Conservation (phyloP, 2,888 invertebrate genomes). For the Heliconius aoede region DNA sequence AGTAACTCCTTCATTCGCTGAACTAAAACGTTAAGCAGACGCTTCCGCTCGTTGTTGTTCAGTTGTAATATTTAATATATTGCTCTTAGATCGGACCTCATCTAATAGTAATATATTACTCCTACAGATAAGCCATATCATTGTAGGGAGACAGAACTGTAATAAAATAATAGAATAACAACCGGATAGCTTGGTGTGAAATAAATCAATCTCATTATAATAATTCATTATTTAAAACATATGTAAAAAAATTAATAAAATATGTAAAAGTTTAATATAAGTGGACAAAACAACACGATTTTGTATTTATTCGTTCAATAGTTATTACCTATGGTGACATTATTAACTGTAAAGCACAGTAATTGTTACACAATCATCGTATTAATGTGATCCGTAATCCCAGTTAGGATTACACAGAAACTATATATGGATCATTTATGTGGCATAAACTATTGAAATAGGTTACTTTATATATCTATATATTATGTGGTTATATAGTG, state of each 20-base stretch:
- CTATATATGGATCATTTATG: slow-evolving; percentile 16
- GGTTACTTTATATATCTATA: slow-evolving; percentile 6
- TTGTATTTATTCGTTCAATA: neutral
- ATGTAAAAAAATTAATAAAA: no score
- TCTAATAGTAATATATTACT: neutral
- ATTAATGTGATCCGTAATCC: slow-evolving; percentile 21
- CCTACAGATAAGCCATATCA: neutral
- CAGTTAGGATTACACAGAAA: slow-evolving; percentile 22
- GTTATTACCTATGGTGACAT: neutral
- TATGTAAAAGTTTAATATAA: no score
- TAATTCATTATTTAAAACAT: no score
- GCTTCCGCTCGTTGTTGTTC: neutral
- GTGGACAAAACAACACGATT: neutral
- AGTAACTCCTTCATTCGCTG: slow-evolving; percentile 1
- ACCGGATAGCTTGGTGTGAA: neutral
- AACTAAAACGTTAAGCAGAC: neutral
- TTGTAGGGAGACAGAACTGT: neutral
- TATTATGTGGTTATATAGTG: neutral
- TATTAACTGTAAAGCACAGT: slow-evolving; percentile 16
- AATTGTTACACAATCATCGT: slow-evolving; percentile 16
- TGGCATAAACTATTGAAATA: slow-evolving; percentile 20
- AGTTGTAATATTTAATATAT: neutral
- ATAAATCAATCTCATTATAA: no score
- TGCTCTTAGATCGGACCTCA: neutral
- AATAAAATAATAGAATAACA: neutral